phyloP scores from a whole-genome alignment of 1,140 invertebrate genomes.

The Listronotus bonariensis region DNA sequence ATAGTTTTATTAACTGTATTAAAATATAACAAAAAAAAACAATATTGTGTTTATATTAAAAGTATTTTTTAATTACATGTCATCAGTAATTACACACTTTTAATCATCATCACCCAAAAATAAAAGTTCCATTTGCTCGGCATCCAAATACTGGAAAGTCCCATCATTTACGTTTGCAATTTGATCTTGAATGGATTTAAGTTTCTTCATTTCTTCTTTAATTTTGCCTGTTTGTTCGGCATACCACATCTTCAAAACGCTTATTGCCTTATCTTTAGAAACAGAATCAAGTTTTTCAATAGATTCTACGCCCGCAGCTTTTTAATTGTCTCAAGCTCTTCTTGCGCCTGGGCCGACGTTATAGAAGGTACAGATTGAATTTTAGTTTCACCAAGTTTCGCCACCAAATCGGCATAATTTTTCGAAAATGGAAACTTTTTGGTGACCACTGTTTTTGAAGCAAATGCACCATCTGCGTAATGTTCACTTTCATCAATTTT shows the following conservation, averaged over 20 bases:
- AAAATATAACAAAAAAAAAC: too few relatives aligned
- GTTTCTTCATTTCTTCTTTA: conserved; percentile 46
- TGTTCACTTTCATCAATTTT: conserved; percentile 33
- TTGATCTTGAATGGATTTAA: conserved; percentile 41
- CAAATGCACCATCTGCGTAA: conserved; percentile 36
- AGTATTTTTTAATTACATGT: too few relatives aligned
- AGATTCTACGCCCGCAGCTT: conserved; percentile 39
- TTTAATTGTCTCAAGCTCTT: conserved; percentile 42
- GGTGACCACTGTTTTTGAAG: conserved; percentile 21
- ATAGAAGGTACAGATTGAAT: conserved; percentile 28
- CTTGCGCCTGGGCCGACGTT: conserved; percentile 32
- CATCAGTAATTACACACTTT: background rate
- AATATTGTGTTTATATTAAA: too few relatives aligned
- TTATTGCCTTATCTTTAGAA: conserved; percentile 41
- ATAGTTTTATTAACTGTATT: too few relatives aligned
- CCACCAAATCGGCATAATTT: conserved; percentile 45
- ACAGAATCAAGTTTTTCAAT: conserved; percentile 42
- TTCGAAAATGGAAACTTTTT: conserved; percentile 44
- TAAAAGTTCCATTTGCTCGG: conserved; percentile 21
- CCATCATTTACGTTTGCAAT: conserved; percentile 35
- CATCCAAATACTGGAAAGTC: conserved; percentile 41
- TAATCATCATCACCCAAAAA: conserved; percentile 20
- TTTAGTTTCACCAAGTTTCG: conserved; percentile 22
- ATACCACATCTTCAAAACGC: conserved; percentile 47
- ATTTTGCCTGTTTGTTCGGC: conserved; percentile 49